These are phyloP conservation scores for Drosophila borborema DNA, from an alignment of 2,888 invertebrate genomes.

Conservation along the genomic window DNA sequence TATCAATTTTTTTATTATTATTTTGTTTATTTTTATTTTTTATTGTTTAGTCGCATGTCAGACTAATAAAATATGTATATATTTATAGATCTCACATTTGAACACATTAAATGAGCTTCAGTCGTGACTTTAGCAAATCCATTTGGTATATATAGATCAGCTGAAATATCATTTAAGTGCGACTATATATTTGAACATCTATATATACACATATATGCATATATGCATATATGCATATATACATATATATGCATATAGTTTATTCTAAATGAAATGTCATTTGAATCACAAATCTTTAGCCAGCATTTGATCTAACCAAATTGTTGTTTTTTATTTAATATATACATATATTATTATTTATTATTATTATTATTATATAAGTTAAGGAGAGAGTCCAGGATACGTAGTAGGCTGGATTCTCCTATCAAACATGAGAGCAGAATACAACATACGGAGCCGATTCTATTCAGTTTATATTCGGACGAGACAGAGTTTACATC, in stretches of 20 bases:
- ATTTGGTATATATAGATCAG: conserved; percentile 5
- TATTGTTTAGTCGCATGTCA: too few relatives aligned
- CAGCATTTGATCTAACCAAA: too few relatives aligned
- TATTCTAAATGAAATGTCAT: neutral
- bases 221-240: neutral
- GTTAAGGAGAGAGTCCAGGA: too few relatives aligned
- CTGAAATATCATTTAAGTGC: neutral
- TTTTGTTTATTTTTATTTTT: neutral
- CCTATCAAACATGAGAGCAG: too few relatives aligned
- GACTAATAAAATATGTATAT: neutral
- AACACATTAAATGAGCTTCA: neutral
- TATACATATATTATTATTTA: too few relatives aligned
- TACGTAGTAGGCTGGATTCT: too few relatives aligned
- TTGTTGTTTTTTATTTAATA: neutral
- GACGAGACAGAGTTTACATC: too few relatives aligned
- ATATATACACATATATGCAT: neutral
- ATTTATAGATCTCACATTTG: neutral
- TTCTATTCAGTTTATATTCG: too few relatives aligned
- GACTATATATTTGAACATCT: neutral
- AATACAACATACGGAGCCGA: too few relatives aligned
- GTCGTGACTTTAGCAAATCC: neutral
- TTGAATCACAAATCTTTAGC: neutral
- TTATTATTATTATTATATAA: too few relatives aligned
- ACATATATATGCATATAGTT: neutral
- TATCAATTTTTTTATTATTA: neutral